A percentile compares a stretch with the other conserved stretches of the same genome.
Conservation (phyloP, 2,888 invertebrate genomes). For the Nephrotoma appendiculata region DNA sequence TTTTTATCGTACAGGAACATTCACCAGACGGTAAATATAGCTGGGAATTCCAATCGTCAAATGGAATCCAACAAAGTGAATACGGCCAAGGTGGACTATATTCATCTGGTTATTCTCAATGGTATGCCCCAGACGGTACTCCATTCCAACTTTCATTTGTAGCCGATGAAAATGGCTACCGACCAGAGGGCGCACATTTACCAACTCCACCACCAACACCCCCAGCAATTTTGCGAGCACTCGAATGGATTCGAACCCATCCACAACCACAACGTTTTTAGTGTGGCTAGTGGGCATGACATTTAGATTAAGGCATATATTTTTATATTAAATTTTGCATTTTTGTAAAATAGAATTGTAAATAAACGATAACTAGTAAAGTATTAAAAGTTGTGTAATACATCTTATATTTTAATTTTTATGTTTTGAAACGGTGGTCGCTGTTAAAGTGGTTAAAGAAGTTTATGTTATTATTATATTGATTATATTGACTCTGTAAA, state of each 20-base stretch:
- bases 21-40: constrained; percentile 33
- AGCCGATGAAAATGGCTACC: constrained; percentile 44
- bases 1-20: background rate
- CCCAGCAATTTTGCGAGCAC: constrained; percentile 33
- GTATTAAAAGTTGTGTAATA: background rate
- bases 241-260: constrained; percentile 37
- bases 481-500: no score
- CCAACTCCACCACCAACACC: constrained; percentile 40
- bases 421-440: no score
- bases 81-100: constrained; percentile 37
- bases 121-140: constrained; percentile 40
- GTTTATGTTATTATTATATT: no score
- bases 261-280: constrained; percentile 17
- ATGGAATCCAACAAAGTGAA: constrained; percentile 43
- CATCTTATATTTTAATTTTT: no score
- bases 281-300: background rate
- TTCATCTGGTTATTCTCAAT: constrained; percentile 34
- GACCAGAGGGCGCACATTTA: constrained; percentile 31
- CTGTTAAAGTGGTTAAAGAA: no score
- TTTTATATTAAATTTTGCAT: background rate
- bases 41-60: constrained; percentile 38
- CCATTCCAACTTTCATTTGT: constrained; percentile 32
- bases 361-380: background rate
- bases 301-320: background rate
- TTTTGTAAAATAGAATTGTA: background rate